Conservation (phyloP, 1,140 invertebrate species). For the Stratiolaelaps scimitus region DNA sequence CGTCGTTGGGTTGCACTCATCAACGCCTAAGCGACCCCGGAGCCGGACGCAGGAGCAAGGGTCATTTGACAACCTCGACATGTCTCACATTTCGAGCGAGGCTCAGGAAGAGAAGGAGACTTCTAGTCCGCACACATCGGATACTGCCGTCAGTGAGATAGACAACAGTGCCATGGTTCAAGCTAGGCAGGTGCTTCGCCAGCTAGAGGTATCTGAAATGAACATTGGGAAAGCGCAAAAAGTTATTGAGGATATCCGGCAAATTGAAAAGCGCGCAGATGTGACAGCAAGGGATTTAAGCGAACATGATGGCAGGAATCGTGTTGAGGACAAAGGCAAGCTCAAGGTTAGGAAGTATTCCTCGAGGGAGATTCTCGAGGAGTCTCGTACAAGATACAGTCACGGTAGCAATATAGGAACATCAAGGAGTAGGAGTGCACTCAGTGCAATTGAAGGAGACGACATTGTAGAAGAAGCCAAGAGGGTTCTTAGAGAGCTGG, state of each 20-base stretch:
- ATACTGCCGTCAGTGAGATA: background rate
- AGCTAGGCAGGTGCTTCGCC: constrained; percentile 1
- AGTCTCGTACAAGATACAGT: background rate
- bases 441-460: constrained; percentile 14
- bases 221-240: constrained; percentile 19
- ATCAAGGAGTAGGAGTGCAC: background rate
- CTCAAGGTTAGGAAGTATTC: no score
- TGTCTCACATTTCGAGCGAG: background rate
- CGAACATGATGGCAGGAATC: background rate
- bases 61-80: background rate
- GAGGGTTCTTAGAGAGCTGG: background rate
- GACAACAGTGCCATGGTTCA: background rate
- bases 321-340: background rate
- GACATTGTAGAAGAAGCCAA: constrained; percentile 24
- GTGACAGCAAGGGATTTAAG: background rate
- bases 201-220: background rate
- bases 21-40: background rate
- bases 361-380: no score
- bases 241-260: background rate
- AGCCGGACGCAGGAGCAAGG: background rate
- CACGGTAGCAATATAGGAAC: background rate
- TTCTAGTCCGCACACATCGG: background rate
- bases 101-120: background rate
- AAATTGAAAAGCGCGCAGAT: background rate
- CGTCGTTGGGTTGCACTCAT: constrained; percentile 1